Conservation (phyloP, 2,797 vertebrate species). For the Poeciliopsis infans region DNA sequence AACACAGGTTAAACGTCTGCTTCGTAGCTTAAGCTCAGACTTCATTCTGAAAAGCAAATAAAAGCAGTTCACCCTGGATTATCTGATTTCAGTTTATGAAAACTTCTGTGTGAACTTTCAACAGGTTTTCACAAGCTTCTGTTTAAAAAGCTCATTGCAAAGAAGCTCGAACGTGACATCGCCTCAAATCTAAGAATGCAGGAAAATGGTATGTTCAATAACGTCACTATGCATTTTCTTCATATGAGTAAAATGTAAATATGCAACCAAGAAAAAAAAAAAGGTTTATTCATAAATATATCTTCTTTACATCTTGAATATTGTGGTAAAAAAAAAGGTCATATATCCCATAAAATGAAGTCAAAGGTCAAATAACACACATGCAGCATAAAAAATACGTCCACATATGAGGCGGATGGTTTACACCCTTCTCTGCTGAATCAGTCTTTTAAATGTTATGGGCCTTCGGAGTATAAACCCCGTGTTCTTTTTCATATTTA, state of each 20-base stretch:
- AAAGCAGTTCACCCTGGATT: not conserved
- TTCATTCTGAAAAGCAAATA: not conserved
- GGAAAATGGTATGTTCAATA: not conserved
- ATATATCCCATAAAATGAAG: not conserved
- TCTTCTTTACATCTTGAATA: not conserved
- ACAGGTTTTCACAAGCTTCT: constrained; percentile 1
- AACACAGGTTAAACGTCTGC: not conserved
- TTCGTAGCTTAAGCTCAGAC: not conserved
- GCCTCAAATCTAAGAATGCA: not conserved
- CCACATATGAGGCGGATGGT: not conserved
- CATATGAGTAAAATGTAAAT: not conserved
- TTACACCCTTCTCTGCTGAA: not conserved
- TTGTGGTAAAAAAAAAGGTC: not conserved
- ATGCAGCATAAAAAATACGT: not conserved
- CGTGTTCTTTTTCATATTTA: not conserved
- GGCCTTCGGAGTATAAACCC: not conserved
- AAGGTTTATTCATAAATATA: not conserved
- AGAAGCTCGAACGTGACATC: too few species aligned
- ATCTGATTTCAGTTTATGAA: not conserved
- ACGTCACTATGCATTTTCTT: not conserved
- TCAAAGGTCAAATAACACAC: not conserved
- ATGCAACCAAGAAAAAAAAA: not conserved
- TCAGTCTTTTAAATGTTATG: not conserved
- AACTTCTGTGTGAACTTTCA: not conserved
- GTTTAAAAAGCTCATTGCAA: not conserved